phyloP scores from a whole-genome alignment of 2,888 invertebrate genomes.

The Mythimna albipuncta region DNA sequence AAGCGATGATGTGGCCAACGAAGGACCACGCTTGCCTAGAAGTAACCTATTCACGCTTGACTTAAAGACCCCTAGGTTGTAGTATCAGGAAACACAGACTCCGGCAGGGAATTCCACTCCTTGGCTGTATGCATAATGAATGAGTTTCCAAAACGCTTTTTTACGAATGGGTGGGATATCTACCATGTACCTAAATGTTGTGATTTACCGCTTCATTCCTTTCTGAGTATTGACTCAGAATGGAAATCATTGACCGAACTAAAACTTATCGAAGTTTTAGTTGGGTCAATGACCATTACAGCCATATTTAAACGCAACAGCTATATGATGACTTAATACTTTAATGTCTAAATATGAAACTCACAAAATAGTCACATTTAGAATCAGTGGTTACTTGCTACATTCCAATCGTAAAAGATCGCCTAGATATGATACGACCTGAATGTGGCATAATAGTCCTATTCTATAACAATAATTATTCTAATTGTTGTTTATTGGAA shows the following conservation, averaged over 20 bases:
- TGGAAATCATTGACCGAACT: background rate
- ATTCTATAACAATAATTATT: constrained; percentile 17
- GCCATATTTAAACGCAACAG: background rate
- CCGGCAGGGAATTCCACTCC: too few species aligned
- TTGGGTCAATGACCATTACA: background rate
- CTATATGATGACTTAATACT: background rate
- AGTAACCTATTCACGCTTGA: too few species aligned
- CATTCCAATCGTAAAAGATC: constrained; percentile 45
- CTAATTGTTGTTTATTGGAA: constrained; percentile 23
- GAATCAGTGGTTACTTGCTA: constrained; percentile 5
- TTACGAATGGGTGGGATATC: too few species aligned
- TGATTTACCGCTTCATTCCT: background rate
- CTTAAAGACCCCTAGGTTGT: too few species aligned
- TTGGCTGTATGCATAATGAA: too few species aligned
- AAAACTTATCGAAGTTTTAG: background rate
- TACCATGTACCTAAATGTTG: background rate
- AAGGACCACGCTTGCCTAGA: too few species aligned
- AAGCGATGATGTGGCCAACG: too few species aligned
- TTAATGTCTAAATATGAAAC: background rate
- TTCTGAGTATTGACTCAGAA: background rate
- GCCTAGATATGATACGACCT: constrained; percentile 25
- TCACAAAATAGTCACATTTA: background rate
- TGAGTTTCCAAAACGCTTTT: too few species aligned
- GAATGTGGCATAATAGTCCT: constrained; percentile 30
- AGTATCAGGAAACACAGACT: too few species aligned